Evolutionary conservation across 2,113 vertebrate species (phyloP).

Genomic region (Apeltes quadracus): DNA sequence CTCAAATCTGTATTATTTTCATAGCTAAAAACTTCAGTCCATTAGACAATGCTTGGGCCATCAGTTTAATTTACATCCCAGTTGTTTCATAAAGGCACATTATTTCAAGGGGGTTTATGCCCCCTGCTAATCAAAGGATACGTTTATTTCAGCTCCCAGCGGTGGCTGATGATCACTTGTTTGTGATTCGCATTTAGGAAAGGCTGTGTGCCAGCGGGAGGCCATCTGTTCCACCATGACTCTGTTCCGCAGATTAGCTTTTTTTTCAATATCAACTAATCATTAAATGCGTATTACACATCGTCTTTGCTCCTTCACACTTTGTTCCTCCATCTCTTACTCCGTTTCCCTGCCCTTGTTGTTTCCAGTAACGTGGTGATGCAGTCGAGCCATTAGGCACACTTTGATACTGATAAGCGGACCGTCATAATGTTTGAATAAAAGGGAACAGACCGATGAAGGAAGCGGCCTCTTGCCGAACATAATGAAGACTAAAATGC

Average conservation of each 20-base stretch:
- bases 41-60: not conserved
- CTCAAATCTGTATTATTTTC: not conserved
- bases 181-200: slow-evolving; percentile 7
- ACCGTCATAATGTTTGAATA: slow-evolving; percentile 52
- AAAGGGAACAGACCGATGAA: slow-evolving; percentile 58
- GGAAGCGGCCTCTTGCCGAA: slow-evolving; percentile 21
- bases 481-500: slow-evolving; percentile 46
- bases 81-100: not conserved
- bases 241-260: slow-evolving; percentile 15
- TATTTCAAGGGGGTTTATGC: not conserved
- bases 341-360: not conserved
- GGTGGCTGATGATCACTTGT: not conserved
- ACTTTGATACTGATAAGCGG: slow-evolving; percentile 58
- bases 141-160: not conserved
- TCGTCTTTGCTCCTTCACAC: slow-evolving; percentile 13
- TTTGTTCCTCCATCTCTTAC: not conserved
- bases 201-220: slow-evolving; percentile 2
- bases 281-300: slow-evolving; percentile 12
- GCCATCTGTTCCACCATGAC: not conserved
- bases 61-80: too few relatives aligned
- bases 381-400: slow-evolving; percentile 32
- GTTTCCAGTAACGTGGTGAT: slow-evolving; percentile 49
- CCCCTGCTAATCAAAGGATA: slow-evolving; percentile 2
- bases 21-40: not conserved
- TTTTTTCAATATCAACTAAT: slow-evolving; percentile 11